Conservation (phyloP, 2,888 invertebrate species). For the Campoplex capitator region DNA sequence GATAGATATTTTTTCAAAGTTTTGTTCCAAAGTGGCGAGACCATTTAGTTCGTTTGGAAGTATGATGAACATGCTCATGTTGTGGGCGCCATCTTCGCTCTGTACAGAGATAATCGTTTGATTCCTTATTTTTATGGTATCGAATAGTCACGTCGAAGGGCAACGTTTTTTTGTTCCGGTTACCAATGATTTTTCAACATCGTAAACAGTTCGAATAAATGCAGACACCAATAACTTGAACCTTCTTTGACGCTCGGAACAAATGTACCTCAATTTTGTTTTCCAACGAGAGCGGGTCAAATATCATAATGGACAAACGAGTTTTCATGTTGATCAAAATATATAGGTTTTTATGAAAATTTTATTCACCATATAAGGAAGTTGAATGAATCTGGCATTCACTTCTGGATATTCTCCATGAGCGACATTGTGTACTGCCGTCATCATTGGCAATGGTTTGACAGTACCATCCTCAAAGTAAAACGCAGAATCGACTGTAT, state of each 20-base stretch:
- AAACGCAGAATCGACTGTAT: slow-evolving; percentile 88
- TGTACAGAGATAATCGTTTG: not conserved
- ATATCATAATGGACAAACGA: too few relatives aligned
- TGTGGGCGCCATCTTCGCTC: slow-evolving; percentile 72
- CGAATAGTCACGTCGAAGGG: too few relatives aligned
- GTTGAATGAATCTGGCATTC: slow-evolving; percentile 88
- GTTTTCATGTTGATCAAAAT: too few relatives aligned
- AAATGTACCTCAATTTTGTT: not conserved
- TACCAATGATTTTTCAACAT: too few relatives aligned
- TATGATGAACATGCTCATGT: slow-evolving; percentile 89
- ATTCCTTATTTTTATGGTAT: not conserved
- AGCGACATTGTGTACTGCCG: slow-evolving; percentile 85
- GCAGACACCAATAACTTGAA: too few relatives aligned
- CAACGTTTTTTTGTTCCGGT: too few relatives aligned
- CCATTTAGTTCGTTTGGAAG: slow-evolving; percentile 90
- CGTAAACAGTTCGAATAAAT: too few relatives aligned
- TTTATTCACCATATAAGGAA: slow-evolving; percentile 87
- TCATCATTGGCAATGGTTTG: slow-evolving; percentile 91
- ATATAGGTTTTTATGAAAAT: not conserved
- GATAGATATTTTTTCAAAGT: slow-evolving; percentile 86
- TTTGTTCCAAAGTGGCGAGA: slow-evolving; percentile 87
- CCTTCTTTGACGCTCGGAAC: not conserved
- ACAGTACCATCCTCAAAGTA: slow-evolving; percentile 85
- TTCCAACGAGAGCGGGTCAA: too few relatives aligned
- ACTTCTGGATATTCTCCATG: slow-evolving; percentile 85